Evolutionary conservation across 2,888 invertebrate species (phyloP).

Genomic region (Serrognathus titanus): DNA sequence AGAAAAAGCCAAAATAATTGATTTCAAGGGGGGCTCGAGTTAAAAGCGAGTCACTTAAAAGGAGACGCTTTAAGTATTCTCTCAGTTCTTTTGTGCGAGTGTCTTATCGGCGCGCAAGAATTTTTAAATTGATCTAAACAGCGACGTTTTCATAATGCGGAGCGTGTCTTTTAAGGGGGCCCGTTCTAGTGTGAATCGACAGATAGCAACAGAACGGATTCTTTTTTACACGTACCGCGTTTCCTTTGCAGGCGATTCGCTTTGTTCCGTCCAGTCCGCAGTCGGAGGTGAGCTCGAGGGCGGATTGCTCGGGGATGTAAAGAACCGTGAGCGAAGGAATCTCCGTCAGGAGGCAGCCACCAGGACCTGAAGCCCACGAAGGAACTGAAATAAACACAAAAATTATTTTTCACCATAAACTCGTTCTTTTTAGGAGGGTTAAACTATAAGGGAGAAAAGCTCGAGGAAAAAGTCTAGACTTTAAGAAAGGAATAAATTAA

Average conservation of each 20-base stretch:
- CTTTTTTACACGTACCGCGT: slow-evolving; percentile 57
- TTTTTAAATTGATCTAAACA: slow-evolving; percentile 1
- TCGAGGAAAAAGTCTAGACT: no score
- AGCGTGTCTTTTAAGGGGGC: background rate
- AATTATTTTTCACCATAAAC: no score
- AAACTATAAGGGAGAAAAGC: no score
- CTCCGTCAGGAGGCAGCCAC: slow-evolving; percentile 69
- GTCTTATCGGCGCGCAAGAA: background rate
- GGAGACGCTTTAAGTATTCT: background rate
- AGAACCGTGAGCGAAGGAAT: slow-evolving; percentile 71
- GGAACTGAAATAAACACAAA: slow-evolving; percentile 57
- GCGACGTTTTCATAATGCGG: background rate
- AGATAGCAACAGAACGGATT: background rate
- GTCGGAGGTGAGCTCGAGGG: slow-evolving; percentile 71
- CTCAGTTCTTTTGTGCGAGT: background rate
- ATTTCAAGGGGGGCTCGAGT: no score
- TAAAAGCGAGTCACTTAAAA: no score
- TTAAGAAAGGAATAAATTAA: no score
- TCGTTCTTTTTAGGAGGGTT: no score
- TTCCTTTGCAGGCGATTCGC: slow-evolving; percentile 70
- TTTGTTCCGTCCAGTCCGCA: slow-evolving; percentile 72
- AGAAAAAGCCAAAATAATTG: no score
- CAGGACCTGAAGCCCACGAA: slow-evolving; percentile 65
- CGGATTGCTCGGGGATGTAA: slow-evolving; percentile 73
- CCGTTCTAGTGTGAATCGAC: background rate